Conservation (phyloP, 2,797 vertebrate species). For the Lutjanus campechanus region DNA sequence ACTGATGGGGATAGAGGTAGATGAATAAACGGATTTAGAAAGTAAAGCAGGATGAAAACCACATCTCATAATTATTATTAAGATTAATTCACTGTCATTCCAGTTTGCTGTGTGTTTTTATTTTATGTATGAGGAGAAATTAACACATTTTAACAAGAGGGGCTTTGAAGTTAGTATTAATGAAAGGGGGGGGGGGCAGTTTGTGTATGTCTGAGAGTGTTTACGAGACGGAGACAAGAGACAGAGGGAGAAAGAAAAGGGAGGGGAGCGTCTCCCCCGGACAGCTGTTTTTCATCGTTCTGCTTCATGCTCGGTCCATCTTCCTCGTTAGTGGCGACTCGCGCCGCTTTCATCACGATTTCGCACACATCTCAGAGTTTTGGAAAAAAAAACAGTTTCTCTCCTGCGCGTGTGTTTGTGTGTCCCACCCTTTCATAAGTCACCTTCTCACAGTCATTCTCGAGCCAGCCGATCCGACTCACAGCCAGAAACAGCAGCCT, state of each 20-base stretch:
- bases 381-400: conserved; percentile 44
- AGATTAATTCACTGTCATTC: conserved; percentile 32
- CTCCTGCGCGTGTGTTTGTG: conserved; percentile 1
- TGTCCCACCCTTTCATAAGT: conserved; percentile 42
- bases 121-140: conserved; percentile 50
- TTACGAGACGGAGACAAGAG: conserved; percentile 50
- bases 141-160: conserved; percentile 35
- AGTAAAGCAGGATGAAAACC: conserved; percentile 16
- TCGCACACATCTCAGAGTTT: conserved; percentile 64
- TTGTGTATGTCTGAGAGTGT: conserved; percentile 41
- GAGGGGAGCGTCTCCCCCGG: conserved; percentile 44
- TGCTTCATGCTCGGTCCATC: conserved; percentile 70
- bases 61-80: conserved; percentile 37
- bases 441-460: conserved; percentile 52
- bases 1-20: conserved; percentile 24
- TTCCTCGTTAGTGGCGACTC: conserved; percentile 67
- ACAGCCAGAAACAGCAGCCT: conserved; percentile 1
- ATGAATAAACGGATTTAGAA: conserved; percentile 42
- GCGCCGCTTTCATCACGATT: conserved; percentile 71
- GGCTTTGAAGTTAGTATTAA: conserved; percentile 55
- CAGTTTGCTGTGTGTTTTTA: conserved; percentile 14
- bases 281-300: conserved; percentile 76
- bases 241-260: conserved; percentile 30
- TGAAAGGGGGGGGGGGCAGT: conserved; percentile 33
- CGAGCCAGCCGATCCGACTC: conserved; percentile 28